Conservation (phyloP, 1,140 invertebrate genomes). For the Caenorhabditis remanei region DNA sequence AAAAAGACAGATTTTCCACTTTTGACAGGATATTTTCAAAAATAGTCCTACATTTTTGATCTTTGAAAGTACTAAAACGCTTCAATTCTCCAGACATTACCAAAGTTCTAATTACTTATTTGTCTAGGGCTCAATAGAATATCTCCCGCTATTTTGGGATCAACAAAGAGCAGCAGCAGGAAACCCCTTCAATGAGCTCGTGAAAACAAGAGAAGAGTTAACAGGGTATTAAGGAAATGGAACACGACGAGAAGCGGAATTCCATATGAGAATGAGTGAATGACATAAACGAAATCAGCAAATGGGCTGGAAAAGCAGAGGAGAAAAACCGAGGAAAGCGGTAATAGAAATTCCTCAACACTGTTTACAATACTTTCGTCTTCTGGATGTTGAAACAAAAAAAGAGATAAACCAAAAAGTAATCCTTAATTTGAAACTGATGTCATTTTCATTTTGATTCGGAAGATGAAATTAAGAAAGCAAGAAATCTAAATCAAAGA, state of each 20-base stretch:
- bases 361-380: background rate
- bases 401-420: background rate
- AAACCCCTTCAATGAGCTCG: background rate
- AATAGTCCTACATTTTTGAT: background rate
- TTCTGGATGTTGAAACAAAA: background rate
- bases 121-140: background rate
- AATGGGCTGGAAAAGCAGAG: constrained; percentile 15
- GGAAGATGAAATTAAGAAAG: background rate
- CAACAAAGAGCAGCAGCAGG: constrained; percentile 12
- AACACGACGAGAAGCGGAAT: constrained; percentile 21
- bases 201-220: constrained; percentile 22
- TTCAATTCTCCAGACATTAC: background rate
- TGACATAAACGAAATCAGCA: background rate
- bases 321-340: background rate
- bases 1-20: no score
- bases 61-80: no score
- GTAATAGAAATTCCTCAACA: background rate
- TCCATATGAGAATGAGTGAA: constrained; percentile 14
- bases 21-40: background rate
- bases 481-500: background rate
- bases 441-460: constrained; percentile 12
- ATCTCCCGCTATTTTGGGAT: background rate
- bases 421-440: constrained; percentile 37
- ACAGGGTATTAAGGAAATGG: constrained; percentile 46
- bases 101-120: background rate